Evolutionary conservation across 2,888 invertebrate genomes (phyloP).

Genomic region (Caenorhabditis sp.): DNA sequence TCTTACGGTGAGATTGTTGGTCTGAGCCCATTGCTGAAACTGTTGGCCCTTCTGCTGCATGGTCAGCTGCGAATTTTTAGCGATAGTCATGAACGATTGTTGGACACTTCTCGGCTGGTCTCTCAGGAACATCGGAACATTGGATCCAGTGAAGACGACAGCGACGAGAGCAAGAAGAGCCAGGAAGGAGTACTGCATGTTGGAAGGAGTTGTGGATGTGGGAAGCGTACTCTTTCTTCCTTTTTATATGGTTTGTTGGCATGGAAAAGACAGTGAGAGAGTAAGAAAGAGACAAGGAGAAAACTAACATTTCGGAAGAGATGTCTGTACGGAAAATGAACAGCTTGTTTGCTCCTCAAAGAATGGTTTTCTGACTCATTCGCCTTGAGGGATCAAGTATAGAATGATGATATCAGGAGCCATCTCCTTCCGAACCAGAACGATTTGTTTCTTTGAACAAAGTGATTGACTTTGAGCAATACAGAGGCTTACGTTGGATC

Average conservation of each 20-base stretch:
- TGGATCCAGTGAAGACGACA: slow-evolving; percentile 6
- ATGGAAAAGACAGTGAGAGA: background rate
- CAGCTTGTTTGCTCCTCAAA: slow-evolving; percentile 17
- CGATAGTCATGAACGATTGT: slow-evolving; percentile 16
- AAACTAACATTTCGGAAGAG: slow-evolving; percentile 1
- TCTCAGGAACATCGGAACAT: slow-evolving; percentile 24
- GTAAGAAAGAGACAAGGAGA: background rate
- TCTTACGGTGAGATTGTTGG: slow-evolving; percentile 33
- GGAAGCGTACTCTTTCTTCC: background rate
- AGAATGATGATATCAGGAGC: slow-evolving; percentile 3
- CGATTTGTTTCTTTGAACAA: too few relatives aligned
- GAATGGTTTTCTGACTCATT: background rate
- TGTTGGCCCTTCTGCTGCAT: slow-evolving; percentile 23
- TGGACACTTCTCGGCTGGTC: slow-evolving; percentile 35
- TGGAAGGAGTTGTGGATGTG: background rate
- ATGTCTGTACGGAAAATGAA: slow-evolving; percentile 14
- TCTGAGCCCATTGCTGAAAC: slow-evolving; percentile 34
- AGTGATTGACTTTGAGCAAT: too few relatives aligned
- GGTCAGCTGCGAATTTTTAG: slow-evolving; percentile 14
- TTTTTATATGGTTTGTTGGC: slow-evolving; percentile 9
- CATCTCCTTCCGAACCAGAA: background rate
- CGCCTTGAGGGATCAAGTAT: background rate
- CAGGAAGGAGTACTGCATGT: slow-evolving; percentile 18
- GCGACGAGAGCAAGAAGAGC: slow-evolving; percentile 9
- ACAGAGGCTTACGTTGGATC: too few relatives aligned